A percentile compares a stretch with the other conserved stretches of the same genome.
These are phyloP conservation scores for Eledone cirrhosa DNA, from an alignment of 2,888 invertebrate genomes.

Conservation along the genomic window DNA sequence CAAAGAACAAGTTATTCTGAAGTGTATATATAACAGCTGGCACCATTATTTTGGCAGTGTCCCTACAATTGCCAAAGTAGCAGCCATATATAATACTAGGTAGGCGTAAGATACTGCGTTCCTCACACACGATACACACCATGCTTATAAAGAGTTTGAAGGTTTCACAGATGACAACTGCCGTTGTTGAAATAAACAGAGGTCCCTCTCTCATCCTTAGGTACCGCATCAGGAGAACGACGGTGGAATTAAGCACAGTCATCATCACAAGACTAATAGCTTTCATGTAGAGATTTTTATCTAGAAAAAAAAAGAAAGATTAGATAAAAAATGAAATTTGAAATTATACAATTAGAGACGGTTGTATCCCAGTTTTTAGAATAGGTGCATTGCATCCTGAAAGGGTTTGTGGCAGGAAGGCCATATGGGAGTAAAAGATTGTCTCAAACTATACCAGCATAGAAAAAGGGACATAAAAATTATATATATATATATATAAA, in stretches of 20 bases:
- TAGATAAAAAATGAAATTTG: too few species aligned
- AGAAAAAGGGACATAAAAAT: too few species aligned
- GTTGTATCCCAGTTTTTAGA: too few species aligned
- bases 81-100: background rate
- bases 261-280: constrained; percentile 62
- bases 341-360: too few species aligned
- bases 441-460: too few species aligned
- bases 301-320: background rate
- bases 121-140: constrained; percentile 34
- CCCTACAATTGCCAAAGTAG: background rate
- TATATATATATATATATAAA: too few species aligned
- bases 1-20: constrained; percentile 70
- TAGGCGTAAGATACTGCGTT: constrained; percentile 21
- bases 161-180: constrained; percentile 60
- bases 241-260: constrained; percentile 66
- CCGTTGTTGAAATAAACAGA: constrained; percentile 55
- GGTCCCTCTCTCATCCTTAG: constrained; percentile 56
- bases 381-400: too few species aligned
- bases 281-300: constrained; percentile 33
- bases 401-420: too few species aligned
- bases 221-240: constrained; percentile 66
- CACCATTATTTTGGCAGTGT: constrained; percentile 38
- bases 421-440: too few species aligned
- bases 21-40: constrained; percentile 66
- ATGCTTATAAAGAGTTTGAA: constrained; percentile 61